Evolutionary conservation across 2,113 vertebrate species (phyloP).

Genomic region (Euleptes europaea): DNA sequence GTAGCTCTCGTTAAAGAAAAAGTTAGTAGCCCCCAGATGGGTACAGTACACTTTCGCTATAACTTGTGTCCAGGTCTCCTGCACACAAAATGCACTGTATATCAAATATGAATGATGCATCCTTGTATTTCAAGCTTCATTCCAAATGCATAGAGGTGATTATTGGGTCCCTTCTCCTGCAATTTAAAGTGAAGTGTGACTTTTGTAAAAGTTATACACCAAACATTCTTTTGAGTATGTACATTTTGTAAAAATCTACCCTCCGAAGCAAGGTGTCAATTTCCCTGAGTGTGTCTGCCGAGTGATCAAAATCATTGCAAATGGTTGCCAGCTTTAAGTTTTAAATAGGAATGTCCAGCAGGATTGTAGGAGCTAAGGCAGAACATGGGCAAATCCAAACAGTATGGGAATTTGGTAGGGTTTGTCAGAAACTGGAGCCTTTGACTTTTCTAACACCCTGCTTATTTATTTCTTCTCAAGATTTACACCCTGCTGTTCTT

Average conservation of each 20-base stretch:
- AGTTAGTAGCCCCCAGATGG: not conserved
- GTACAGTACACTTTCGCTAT: too few relatives aligned
- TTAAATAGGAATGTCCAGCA: not conserved
- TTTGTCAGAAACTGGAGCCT: not conserved
- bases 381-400: not conserved
- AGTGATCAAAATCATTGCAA: too few relatives aligned
- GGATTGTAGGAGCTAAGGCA: not conserved
- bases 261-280: not conserved
- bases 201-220: not conserved
- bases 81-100: not conserved
- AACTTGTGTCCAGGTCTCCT: not conserved
- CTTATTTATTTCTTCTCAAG: too few relatives aligned
- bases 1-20: not conserved
- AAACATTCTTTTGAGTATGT: too few relatives aligned
- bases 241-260: not conserved
- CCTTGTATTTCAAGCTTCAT: not conserved
- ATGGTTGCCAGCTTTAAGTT: not conserved
- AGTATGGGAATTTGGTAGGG: not conserved
- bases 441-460: not conserved
- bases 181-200: not conserved
- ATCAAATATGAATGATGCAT: not conserved
- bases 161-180: too few relatives aligned
- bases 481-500: too few relatives aligned
- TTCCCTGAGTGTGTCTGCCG: too few relatives aligned
- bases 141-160: not conserved